Base-by-base conservation (phyloP, 2,113 vertebrate genomes). In the Gorsachius goisagi region DNA sequence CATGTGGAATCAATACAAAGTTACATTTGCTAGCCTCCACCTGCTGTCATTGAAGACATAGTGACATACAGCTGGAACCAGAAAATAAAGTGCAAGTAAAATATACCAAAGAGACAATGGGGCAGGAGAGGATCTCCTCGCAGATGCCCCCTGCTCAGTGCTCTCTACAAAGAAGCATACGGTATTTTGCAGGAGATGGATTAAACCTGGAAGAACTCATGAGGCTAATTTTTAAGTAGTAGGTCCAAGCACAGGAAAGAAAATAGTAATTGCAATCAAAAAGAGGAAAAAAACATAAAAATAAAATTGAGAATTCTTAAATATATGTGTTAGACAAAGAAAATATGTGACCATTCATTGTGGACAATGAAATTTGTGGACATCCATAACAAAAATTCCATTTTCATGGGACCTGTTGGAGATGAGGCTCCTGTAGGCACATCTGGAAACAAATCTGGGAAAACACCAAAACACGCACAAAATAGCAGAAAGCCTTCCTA, bases 281-380 rank as follows among this genome's bases (percentile, higher is more conserved):
- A 60, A 62, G 6, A 55, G 5, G 2, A 14, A 32, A 73, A 28
- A 28, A 56, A 52, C 37, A 22, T 5, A 2, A 12, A 47, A 88
- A 71, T 2, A 77, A 69, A 32, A 12, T 3, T 27, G 27, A 76
- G 83, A 90, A 71, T 13, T 30, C 28, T 82, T 47, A 47, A 79
- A 68, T 11, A 47, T 50, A 20, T 53, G 2, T 28, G 5, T 59
- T 72, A 72, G 12, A 20, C 26, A 75, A 89, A 87, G 41, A 50
- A 39, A 75, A 37, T 62, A 16, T 9, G 14, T 37, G 15, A 45
- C 30, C 11, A 28, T 60, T 33, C 37, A 69, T 22, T 28, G 20
- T 24, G 11, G 19, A 35, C 33, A 76, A 20, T 7, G 9, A 37
- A 33, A 20, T 0, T 19, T 0, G 1, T 18, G 9, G 27, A 53